Evolutionary conservation across 1,140 invertebrate species (phyloP).

Genomic region (Rhagoletis pomonella): DNA sequence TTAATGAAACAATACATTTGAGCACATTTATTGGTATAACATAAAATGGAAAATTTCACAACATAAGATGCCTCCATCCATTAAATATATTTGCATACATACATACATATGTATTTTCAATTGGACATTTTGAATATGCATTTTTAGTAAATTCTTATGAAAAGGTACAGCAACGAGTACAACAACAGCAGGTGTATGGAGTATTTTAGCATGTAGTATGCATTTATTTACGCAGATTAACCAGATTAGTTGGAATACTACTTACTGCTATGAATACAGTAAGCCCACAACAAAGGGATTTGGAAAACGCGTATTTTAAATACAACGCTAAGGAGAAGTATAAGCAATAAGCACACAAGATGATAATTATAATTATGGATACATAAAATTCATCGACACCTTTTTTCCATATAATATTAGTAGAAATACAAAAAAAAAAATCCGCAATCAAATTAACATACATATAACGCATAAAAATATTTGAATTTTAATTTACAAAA

Average conservation of each 20-base stretch:
- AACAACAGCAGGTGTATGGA: neutral
- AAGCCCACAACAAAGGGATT: neutral
- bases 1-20: neutral
- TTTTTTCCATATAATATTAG: neutral
- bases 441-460: neutral
- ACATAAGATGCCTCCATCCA: neutral
- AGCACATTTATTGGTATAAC: neutral
- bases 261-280: neutral
- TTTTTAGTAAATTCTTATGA: neutral
- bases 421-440: neutral
- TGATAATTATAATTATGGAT: neutral
- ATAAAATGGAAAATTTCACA: neutral
- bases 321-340: constrained; percentile 31
- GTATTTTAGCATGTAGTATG: neutral
- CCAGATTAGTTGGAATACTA: neutral
- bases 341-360: neutral
- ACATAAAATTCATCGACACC: neutral
- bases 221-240: constrained; percentile 6
- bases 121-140: constrained; percentile 1
- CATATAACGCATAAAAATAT: neutral
- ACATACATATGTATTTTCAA: neutral
- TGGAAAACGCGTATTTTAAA: neutral
- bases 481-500: neutral
- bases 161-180: neutral
- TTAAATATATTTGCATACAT: neutral